Evolutionary conservation across 1,140 invertebrate genomes (phyloP).

Genomic region (Babylonia areolata): DNA sequence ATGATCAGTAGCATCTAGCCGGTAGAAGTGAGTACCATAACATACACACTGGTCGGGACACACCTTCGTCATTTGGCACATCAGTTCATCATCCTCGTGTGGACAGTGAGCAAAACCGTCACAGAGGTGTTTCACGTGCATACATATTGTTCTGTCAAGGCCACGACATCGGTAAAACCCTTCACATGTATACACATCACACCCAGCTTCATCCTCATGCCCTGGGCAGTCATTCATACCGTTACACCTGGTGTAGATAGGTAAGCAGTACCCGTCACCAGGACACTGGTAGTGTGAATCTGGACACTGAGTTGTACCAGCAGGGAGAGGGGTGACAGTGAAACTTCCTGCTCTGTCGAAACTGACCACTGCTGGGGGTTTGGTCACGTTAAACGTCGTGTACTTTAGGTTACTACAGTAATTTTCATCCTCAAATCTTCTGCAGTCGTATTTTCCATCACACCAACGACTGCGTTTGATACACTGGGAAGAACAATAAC

Average conservation of each 20-base stretch:
- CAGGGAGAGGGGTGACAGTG: not conserved
- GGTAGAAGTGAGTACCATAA: not conserved
- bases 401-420: not conserved
- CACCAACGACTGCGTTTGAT: not conserved
- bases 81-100: not conserved
- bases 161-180: conserved; percentile 35
- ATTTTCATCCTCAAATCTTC: not conserved
- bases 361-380: not conserved
- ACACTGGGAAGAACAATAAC: not conserved
- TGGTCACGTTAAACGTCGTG: not conserved
- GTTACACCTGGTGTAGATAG: conserved; percentile 23
- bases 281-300: conserved; percentile 6
- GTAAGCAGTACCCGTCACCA: conserved; percentile 5
- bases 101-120: conserved; percentile 16
- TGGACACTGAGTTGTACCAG: not conserved
- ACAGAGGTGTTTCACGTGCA: conserved; percentile 22
- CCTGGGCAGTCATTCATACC: conserved; percentile 28
- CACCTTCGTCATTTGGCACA: conserved; percentile 17
- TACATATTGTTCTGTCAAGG: conserved; percentile 25
- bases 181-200: conserved; percentile 32
- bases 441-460: not conserved
- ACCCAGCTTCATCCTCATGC: conserved; percentile 22
- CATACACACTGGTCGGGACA: conserved; percentile 50
- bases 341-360: conserved; percentile 20
- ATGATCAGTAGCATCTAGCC: not conserved